These are phyloP conservation scores for Mormoops blainvillei DNA, from an alignment of 2,113 vertebrate species.

Conservation along the genomic window DNA sequence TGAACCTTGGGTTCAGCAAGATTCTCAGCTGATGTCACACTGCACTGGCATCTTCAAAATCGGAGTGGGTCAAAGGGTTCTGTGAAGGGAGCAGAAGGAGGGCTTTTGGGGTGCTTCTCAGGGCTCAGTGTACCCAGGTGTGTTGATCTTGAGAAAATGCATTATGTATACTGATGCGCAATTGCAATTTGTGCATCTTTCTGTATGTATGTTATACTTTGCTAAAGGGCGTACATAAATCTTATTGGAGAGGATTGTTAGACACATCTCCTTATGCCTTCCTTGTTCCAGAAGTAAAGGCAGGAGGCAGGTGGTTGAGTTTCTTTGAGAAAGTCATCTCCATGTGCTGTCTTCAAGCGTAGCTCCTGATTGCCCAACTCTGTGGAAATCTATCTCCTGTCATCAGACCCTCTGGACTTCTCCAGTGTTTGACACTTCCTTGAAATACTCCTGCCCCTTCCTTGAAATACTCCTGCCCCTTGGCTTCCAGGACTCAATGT, in stretches of 20 bases:
- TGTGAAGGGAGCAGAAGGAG: neutral
- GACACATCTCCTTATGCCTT: neutral
- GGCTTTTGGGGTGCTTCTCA: neutral
- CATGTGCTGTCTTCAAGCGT: neutral
- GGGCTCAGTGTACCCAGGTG: neutral
- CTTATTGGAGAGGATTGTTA: neutral
- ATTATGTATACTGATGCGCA: fast-evolving
- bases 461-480: neutral
- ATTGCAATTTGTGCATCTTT: neutral
- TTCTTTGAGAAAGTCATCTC: neutral
- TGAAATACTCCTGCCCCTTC: neutral
- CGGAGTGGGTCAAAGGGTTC: no score
- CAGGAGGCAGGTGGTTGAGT: neutral
- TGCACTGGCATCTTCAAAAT: neutral
- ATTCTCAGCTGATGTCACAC: neutral
- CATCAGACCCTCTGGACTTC: neutral
- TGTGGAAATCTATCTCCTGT: neutral
- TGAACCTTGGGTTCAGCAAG: neutral
- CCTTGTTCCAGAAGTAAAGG: neutral
- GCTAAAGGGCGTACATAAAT: neutral
- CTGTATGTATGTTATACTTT: neutral
- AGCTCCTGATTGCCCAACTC: neutral
- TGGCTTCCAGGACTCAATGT: neutral
- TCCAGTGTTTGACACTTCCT: neutral
- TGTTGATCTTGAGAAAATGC: neutral